Evolutionary conservation across 92 coral and sea anemone species (phyloP), one percentile per base, ranked within the genome.

Genomic region (Porites lobata): DNA sequence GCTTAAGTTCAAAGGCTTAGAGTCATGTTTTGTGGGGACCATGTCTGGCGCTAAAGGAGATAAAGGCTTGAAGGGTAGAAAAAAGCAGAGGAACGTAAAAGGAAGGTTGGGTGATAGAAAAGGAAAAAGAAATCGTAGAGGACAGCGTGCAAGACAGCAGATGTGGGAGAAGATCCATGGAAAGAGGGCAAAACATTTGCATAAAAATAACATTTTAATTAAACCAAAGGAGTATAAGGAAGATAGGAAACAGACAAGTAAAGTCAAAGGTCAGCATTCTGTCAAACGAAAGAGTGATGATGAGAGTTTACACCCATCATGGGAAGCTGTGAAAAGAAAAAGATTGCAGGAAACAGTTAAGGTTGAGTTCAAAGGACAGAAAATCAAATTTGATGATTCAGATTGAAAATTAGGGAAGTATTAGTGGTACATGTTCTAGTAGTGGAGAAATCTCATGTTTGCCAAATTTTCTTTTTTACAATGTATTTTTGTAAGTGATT

Each of bases 311-410:
- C 99, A 96, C 65, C 99, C 99, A 43, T 97, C 99, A 0, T 97
- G 99, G 99, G 96, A 95, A 85, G 99, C 99, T 8, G 94, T 93
- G 84, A 97, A 85, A 76, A 90, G 88, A 51, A 94, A 89, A 87
- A 96, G 95, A 51, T 87, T 84, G 50, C 91, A 92, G 81, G 96
- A 95, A 83, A 78, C 93, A 13, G 77, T 89, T 72, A 66, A 86
- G 64, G 92, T 96, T 9, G 95, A 91, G 62, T 97, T 97, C 78
- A 88, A 93, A 82, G 99, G 99, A 65, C 77, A 94, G 87, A 97
- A 94, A 71, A 95, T 95, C 47, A 94, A 75, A 59, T 97, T 97
- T 97, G 95, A 93, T 52, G 84, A 85, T 56, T 77, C 89, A 59
- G 89, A 85, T 32, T 85, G 29, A 64, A 50, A 62, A 38, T 38